Evolutionary conservation across 2,888 invertebrate genomes (phyloP).

Genomic region (Icerya purchasi): DNA sequence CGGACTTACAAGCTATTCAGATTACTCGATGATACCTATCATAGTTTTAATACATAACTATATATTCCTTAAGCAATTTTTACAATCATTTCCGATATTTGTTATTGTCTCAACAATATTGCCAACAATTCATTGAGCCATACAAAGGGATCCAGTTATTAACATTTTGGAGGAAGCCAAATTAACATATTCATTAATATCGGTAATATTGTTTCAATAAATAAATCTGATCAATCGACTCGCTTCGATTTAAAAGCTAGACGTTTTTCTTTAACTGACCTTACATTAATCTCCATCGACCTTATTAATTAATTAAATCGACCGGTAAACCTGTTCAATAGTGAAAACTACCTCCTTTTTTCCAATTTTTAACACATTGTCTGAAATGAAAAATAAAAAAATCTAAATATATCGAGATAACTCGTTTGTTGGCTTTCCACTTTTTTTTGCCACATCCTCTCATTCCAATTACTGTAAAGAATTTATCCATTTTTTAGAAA

Average conservation of each 20-base stretch:
- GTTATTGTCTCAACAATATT: neutral
- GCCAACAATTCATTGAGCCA: neutral
- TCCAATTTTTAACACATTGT: neutral
- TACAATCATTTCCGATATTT: neutral
- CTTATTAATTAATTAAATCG: neutral
- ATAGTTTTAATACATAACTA: neutral
- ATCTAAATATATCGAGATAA: neutral
- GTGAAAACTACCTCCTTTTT: too few relatives aligned
- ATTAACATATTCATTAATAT: neutral
- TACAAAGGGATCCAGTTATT: neutral
- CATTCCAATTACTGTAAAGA: neutral
- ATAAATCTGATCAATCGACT: too few relatives aligned
- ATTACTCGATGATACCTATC: neutral
- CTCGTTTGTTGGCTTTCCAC: neutral
- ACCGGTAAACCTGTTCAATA: neutral
- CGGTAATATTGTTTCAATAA: too few relatives aligned
- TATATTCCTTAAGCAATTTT: neutral
- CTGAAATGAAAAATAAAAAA: neutral
- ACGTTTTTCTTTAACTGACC: neutral
- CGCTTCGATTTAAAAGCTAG: neutral
- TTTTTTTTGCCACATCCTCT: neutral
- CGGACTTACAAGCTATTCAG: neutral
- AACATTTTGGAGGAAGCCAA: neutral
- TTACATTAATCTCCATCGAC: neutral
- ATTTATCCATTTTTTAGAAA: neutral